phyloP scores from a whole-genome alignment of 2,113 vertebrate species.

The Leptobrachium ailaonicum region DNA sequence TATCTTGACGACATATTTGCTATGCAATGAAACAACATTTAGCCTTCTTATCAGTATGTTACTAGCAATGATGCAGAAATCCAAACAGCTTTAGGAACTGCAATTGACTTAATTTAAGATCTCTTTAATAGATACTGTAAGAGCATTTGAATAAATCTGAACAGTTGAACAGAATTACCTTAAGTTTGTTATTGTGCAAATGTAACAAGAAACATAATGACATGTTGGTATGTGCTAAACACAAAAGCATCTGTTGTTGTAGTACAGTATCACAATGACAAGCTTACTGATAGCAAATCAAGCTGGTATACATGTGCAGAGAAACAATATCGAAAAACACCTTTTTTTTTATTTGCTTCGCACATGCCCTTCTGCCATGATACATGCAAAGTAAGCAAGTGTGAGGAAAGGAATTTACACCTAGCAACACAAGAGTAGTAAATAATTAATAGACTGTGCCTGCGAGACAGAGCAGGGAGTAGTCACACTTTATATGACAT shows the following conservation, averaged over 20 bases:
- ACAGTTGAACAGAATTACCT: conserved; percentile 7
- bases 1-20: too few species aligned
- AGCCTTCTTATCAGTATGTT: too few species aligned
- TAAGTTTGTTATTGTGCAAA: not conserved
- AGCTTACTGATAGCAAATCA: conserved; percentile 2
- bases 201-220: conserved; percentile 9
- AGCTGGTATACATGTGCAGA: not conserved
- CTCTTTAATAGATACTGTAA: conserved; percentile 5
- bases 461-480: conserved; percentile 58
- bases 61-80: too few species aligned
- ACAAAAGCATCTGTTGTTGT: conserved; percentile 22
- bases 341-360: conserved; percentile 25
- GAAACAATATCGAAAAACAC: conserved; percentile 15
- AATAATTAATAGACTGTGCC: conserved; percentile 59
- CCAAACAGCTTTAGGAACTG: too few species aligned
- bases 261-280: not conserved
- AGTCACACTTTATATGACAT: too few species aligned
- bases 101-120: too few species aligned
- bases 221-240: conserved; percentile 19
- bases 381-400: conserved; percentile 26
- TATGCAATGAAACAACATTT: too few species aligned
- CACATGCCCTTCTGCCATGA: conserved; percentile 45
- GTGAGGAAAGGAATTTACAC: conserved; percentile 54
- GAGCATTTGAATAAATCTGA: conserved; percentile 15
- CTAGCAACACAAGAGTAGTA: conserved; percentile 54